A percentile compares a stretch with the other conserved stretches of the same genome.
Conservation (phyloP, 1,140 invertebrate genomes). For the Proctacanthus coquilletti region DNA sequence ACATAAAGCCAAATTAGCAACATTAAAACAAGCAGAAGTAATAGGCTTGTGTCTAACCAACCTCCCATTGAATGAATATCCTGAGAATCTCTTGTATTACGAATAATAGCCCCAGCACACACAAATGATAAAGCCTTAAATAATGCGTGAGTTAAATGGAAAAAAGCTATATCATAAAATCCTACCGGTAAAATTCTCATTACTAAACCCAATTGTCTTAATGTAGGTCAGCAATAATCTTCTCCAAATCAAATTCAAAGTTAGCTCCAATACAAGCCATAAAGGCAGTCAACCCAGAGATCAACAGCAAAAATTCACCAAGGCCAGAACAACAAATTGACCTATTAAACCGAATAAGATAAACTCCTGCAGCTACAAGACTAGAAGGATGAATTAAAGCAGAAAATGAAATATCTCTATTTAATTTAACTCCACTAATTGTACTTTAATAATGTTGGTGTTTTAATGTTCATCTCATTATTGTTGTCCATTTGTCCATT, state of each 20-base stretch:
- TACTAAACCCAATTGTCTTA: slow-evolving; percentile 52
- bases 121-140: slow-evolving; percentile 50
- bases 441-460: too few species aligned
- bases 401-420: too few species aligned
- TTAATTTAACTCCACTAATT: too few species aligned
- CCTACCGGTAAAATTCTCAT: slow-evolving; percentile 35
- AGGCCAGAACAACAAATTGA: slow-evolving; percentile 20
- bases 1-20: slow-evolving; percentile 36
- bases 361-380: slow-evolving; percentile 53
- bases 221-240: slow-evolving; percentile 56
- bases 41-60: slow-evolving; percentile 29
- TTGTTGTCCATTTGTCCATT: too few species aligned
- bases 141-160: slow-evolving; percentile 43
- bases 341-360: slow-evolving; percentile 47
- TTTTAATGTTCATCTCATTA: too few species aligned
- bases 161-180: slow-evolving; percentile 32
- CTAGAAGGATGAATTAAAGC: slow-evolving; percentile 60
- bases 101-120: slow-evolving; percentile 42
- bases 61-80: slow-evolving; percentile 42
- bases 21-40: slow-evolving; percentile 32
- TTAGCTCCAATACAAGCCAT: slow-evolving; percentile 39
- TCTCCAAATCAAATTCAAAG: slow-evolving; percentile 49
- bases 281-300: slow-evolving; percentile 39
- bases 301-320: slow-evolving; percentile 30
- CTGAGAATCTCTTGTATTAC: slow-evolving; percentile 39